These are phyloP conservation scores for Dipodomys stephensi DNA, from an alignment of 2,113 vertebrate species.

Conservation along the genomic window DNA sequence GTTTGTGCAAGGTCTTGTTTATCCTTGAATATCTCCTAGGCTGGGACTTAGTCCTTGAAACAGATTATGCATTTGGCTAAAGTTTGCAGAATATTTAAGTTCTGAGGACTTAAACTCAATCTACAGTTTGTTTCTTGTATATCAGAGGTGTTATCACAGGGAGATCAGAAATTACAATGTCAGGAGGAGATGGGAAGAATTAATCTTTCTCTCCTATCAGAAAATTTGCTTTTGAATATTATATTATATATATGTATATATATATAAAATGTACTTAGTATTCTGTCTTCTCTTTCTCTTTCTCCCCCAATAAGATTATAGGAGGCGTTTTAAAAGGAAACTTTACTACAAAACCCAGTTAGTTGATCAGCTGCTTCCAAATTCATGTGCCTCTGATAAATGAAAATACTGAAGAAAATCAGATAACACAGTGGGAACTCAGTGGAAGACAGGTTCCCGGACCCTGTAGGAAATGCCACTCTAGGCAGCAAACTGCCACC, in stretches of 20 bases:
- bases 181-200: slow-evolving; percentile 10
- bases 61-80: background rate
- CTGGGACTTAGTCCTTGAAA: background rate
- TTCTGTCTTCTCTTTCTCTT: too few relatives aligned
- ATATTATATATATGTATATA: too few relatives aligned
- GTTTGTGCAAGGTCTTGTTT: background rate
- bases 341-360: background rate
- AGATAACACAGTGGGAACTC: slow-evolving; percentile 62
- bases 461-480: slow-evolving; percentile 20
- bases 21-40: accelerated
- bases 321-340: slow-evolving; percentile 44
- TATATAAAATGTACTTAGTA: too few relatives aligned
- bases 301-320: background rate
- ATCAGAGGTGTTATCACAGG: slow-evolving; percentile 1
- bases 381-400: slow-evolving; percentile 11
- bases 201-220: slow-evolving; percentile 6
- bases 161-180: background rate
- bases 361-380: slow-evolving; percentile 51
- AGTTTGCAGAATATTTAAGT: background rate
- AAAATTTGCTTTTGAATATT: background rate
- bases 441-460: slow-evolving; percentile 41
- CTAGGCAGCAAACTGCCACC: slow-evolving; percentile 7
- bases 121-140: background rate
- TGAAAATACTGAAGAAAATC: slow-evolving; percentile 47
- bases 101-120: slow-evolving; percentile 13